Conservation (phyloP, 1,140 invertebrate species). For the Lepidostoma basale region DNA sequence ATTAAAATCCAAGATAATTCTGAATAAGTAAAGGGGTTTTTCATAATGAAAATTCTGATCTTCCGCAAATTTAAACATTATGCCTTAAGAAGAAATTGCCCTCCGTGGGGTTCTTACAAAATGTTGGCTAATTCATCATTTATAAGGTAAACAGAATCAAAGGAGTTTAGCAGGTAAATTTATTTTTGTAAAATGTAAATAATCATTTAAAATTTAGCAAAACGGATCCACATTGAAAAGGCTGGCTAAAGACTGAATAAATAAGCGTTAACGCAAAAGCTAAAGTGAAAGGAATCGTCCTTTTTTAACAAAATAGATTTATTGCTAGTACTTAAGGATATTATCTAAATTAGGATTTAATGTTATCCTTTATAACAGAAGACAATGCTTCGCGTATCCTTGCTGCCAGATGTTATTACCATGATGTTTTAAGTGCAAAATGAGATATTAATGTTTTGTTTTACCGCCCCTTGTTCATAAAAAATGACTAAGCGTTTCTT, state of each 20-base stretch:
- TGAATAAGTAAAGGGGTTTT: too few species aligned
- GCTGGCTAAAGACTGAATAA: constrained; percentile 10
- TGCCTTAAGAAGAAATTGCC: too few species aligned
- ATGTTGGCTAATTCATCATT: not conserved
- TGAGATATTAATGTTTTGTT: not conserved
- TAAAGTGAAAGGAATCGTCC: constrained; percentile 6
- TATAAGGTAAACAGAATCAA: not conserved
- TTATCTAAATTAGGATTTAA: constrained; percentile 40
- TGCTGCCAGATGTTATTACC: constrained; percentile 22
- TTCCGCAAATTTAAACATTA: too few species aligned
- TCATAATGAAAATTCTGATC: too few species aligned
- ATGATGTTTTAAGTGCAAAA: not conserved
- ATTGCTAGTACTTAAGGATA: constrained; percentile 35
- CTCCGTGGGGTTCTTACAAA: too few species aligned
- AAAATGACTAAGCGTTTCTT: too few species aligned
- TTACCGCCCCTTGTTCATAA: too few species aligned
- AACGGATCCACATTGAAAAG: constrained; percentile 22
- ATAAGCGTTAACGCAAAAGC: not conserved
- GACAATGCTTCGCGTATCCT: constrained; percentile 29
- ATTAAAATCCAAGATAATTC: too few species aligned
- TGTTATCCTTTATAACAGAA: constrained; percentile 32
- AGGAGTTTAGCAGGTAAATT: not conserved
- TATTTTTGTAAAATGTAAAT: not conserved
- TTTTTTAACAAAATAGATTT: constrained; percentile 34
- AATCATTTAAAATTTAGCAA: not conserved